Conservation (phyloP, 2,888 invertebrate species). For the Plusia festucae region DNA sequence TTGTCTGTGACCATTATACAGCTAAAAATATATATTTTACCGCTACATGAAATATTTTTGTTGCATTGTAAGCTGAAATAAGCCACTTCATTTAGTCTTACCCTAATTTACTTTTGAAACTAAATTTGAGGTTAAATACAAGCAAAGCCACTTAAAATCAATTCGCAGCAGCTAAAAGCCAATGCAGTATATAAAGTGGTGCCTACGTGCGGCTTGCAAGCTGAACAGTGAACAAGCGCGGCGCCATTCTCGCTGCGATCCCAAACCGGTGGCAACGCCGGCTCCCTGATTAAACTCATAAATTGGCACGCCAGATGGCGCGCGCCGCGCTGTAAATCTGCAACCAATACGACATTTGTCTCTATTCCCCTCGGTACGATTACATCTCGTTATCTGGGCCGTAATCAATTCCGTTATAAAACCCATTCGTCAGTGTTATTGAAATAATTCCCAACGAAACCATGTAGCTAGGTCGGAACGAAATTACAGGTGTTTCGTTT, state of each 20-base stretch:
- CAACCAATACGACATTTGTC: constrained; percentile 86
- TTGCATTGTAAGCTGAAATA: not conserved
- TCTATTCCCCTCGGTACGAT: constrained; percentile 78
- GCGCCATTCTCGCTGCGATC: constrained; percentile 54
- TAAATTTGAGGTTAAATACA: constrained; percentile 43
- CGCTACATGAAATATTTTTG: not conserved
- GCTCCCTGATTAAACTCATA: constrained; percentile 86
- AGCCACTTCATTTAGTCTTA: not conserved
- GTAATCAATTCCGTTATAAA: constrained; percentile 66
- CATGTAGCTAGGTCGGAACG: constrained; percentile 27
- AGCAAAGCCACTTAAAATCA: constrained; percentile 55
- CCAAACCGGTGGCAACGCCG: constrained; percentile 58
- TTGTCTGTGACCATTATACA: too few relatives aligned
- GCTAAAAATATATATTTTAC: not conserved
- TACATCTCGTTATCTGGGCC: constrained; percentile 70
- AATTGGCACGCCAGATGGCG: constrained; percentile 85
- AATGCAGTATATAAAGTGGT: constrained; percentile 56
- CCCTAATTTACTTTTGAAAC: constrained; percentile 13
- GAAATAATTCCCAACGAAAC: constrained; percentile 58
- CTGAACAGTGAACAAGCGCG: constrained; percentile 56
- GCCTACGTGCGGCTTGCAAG: constrained; percentile 45
- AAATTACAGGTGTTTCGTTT: constrained; percentile 39
- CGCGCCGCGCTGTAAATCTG: constrained; percentile 84
- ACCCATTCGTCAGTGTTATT: constrained; percentile 64
- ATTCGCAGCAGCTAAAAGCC: constrained; percentile 56